Conservation (phyloP, 2,113 vertebrate genomes). For the Hippocampus barbouri region DNA sequence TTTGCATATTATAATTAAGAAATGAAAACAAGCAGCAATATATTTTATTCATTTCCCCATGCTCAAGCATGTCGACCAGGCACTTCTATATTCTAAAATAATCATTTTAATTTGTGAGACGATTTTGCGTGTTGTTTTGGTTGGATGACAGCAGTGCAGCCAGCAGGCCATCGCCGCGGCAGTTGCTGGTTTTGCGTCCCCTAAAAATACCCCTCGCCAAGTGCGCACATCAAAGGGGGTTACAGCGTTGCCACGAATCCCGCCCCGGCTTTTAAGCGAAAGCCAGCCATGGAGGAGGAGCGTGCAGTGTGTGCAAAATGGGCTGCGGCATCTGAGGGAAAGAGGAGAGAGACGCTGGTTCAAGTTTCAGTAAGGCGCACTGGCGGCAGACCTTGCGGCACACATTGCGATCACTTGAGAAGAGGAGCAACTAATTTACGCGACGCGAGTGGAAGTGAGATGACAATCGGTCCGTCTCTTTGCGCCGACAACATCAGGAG, state of each 20-base stretch:
- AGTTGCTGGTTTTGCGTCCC: conserved; percentile 43
- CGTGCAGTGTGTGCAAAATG: conserved; percentile 44
- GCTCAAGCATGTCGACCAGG: too few relatives aligned
- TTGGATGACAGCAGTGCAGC: neutral
- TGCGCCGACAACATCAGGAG: conserved; percentile 7
- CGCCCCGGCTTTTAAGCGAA: conserved; percentile 67
- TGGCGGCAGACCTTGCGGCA: conserved; percentile 28
- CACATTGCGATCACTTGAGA: conserved; percentile 18
- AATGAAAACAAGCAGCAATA: too few relatives aligned
- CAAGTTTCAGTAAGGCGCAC: conserved; percentile 61
- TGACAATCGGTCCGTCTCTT: conserved; percentile 21
- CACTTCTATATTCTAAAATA: too few relatives aligned
- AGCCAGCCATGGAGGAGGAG: conserved; percentile 68
- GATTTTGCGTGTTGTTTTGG: neutral
- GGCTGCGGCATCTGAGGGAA: conserved; percentile 36
- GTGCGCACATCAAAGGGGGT: conserved; percentile 59
- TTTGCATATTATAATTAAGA: too few relatives aligned
- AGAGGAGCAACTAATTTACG: conserved; percentile 28
- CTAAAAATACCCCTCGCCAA: conserved; percentile 69
- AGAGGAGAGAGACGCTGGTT: conserved; percentile 33
- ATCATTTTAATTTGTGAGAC: too few relatives aligned
- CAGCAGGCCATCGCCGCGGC: conserved; percentile 30
- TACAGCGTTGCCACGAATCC: conserved; percentile 54
- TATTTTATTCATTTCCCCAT: too few relatives aligned
- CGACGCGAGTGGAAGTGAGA: conserved; percentile 33